Conservation (phyloP, 2,113 vertebrate genomes). For the Sebastes schlegelii region DNA sequence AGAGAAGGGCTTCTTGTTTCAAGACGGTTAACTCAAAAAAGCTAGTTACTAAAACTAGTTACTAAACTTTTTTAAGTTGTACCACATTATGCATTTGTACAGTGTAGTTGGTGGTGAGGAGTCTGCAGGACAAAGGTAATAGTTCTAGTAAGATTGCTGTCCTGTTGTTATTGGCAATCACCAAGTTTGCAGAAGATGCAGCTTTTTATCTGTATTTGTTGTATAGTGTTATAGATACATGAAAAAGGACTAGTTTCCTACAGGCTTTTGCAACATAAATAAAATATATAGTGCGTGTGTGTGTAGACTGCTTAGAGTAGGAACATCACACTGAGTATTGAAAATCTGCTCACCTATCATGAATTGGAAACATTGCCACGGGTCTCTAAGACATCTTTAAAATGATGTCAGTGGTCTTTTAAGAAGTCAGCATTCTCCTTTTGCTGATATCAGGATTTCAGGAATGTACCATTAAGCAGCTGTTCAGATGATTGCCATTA, state of each 20-base stretch:
- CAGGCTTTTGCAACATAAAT: conserved; percentile 13
- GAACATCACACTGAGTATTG: conserved; percentile 7
- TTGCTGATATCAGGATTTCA: conserved; percentile 59
- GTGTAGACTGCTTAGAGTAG: neutral
- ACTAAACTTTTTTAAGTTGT: too few species aligned
- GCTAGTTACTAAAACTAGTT: too few species aligned
- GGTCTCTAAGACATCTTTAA: conserved; percentile 38
- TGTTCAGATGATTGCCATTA: conserved; percentile 47
- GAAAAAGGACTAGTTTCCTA: neutral
- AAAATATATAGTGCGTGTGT: conserved; percentile 5
- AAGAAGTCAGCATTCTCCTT: conserved; percentile 45
- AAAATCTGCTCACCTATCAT: conserved; percentile 33
- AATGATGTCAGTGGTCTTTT: conserved; percentile 15
- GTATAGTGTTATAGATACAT: neutral
- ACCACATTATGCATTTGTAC: too few species aligned
- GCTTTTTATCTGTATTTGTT: neutral
- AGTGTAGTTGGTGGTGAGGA: neutral
- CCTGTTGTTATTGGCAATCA: neutral
- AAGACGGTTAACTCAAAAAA: too few species aligned
- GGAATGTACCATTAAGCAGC: conserved; percentile 56
- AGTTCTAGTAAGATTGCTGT: too few species aligned
- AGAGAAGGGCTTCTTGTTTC: too few species aligned
- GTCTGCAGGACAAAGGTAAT: neutral
- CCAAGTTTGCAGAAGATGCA: neutral
- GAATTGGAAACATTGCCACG: conserved; percentile 16